A percentile compares a stretch with the other conserved stretches of the same genome.
Conservation (phyloP, 2,888 invertebrate species). For the Seira musarum region DNA sequence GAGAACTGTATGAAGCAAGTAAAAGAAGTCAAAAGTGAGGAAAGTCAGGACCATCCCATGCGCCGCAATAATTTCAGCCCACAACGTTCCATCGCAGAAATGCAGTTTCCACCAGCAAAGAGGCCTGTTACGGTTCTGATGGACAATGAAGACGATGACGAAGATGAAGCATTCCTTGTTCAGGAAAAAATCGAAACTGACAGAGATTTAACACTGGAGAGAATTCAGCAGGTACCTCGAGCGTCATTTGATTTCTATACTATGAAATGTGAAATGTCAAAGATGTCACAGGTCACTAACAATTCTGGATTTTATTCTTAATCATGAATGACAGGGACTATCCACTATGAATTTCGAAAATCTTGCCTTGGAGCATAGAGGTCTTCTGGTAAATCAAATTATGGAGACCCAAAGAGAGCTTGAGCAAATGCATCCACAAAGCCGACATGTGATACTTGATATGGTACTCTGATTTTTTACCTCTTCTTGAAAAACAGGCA, state of each 20-base stretch:
- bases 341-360: too few relatives aligned
- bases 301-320: too few relatives aligned
- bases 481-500: too few relatives aligned
- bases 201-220: constrained; percentile 26
- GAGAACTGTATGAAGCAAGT: too few relatives aligned
- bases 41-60: too few relatives aligned
- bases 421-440: constrained; percentile 73
- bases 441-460: constrained; percentile 17
- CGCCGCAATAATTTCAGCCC: too few relatives aligned
- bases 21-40: too few relatives aligned
- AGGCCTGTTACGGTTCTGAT: constrained; percentile 83
- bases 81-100: too few relatives aligned
- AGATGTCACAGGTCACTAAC: too few relatives aligned
- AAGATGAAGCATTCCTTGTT: constrained; percentile 83
- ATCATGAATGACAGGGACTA: too few relatives aligned
- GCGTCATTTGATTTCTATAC: neutral
- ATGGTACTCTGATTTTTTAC: too few relatives aligned
- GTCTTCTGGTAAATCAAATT: constrained; percentile 93
- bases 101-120: constrained; percentile 20
- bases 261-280: too few relatives aligned
- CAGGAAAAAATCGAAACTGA: constrained; percentile 74
- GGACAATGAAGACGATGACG: constrained; percentile 80
- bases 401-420: constrained; percentile 91
- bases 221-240: constrained; percentile 10
- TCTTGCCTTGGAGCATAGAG: constrained; percentile 73